These are phyloP conservation scores for Drosophila mulleri DNA, from an alignment of 2,888 invertebrate species.

Conservation along the genomic window DNA sequence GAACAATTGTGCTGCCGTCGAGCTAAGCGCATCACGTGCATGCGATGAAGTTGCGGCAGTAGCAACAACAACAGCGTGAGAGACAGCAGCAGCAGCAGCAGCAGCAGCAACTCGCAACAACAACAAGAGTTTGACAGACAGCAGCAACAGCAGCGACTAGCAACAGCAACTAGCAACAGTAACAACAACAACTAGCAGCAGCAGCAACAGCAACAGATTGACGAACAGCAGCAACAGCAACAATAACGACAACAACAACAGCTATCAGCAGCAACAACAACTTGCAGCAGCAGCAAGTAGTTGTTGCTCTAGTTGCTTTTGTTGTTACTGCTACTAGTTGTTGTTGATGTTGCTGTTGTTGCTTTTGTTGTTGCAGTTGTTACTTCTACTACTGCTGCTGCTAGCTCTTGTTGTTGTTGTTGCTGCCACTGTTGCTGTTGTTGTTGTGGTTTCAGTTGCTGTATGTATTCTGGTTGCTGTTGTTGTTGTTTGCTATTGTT, in stretches of 20 bases:
- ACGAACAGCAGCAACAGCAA: no score
- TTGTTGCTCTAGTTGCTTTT: no score
- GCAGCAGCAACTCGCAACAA: no score
- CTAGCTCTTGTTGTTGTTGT: no score
- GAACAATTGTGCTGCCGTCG: conserved; percentile 34
- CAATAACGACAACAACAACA: no score
- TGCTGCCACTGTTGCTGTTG: not conserved
- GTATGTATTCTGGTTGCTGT: not conserved
- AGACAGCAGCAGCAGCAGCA: not conserved
- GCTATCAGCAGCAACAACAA: no score
- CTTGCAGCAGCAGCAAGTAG: no score
- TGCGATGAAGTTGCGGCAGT: conserved; percentile 14
- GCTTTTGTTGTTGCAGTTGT: conserved; percentile 7
- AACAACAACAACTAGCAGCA: not conserved
- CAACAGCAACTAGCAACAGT: no score
- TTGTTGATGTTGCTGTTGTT: not conserved
- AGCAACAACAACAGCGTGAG: not conserved
- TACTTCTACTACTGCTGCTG: no score
- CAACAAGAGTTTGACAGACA: not conserved
- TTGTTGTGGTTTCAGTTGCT: not conserved
- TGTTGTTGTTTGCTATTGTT: not conserved
- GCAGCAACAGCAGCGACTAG: not conserved
- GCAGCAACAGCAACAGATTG: no score
- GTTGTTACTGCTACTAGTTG: not conserved
- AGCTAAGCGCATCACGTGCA: conserved; percentile 33